phyloP scores from a whole-genome alignment of 1,140 invertebrate genomes.

The Mylabris phalerata region DNA sequence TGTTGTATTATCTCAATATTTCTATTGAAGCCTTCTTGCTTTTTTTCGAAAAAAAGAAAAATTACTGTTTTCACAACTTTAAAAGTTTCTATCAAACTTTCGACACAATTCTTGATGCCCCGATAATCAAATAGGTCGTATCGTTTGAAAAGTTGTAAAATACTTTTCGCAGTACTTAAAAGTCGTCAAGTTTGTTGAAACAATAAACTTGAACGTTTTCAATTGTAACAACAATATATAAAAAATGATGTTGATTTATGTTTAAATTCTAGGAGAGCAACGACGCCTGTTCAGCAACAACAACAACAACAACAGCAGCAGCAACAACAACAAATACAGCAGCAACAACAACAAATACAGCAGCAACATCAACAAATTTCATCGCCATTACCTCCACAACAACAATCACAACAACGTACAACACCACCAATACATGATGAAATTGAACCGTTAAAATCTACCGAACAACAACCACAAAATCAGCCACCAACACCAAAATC shows the following conservation, averaged over 20 bases:
- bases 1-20: too few species aligned
- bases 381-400: slow-evolving; percentile 10
- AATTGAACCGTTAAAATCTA: background rate
- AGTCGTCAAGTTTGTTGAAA: background rate
- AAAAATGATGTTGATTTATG: slow-evolving; percentile 1
- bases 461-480: slow-evolving; percentile 10
- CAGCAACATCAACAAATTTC: background rate
- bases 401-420: slow-evolving; percentile 9
- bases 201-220: slow-evolving; percentile 13
- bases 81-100: too few species aligned
- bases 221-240: background rate
- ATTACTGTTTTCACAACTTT: too few species aligned
- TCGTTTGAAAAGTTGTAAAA: background rate
- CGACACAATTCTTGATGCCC: background rate
- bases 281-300: slow-evolving; percentile 10
- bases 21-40: too few species aligned
- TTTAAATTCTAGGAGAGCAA: slow-evolving; percentile 16
- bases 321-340: background rate
- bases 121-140: slow-evolving; percentile 4
- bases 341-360: background rate
- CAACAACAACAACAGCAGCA: background rate
- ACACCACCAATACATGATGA: slow-evolving; percentile 3
- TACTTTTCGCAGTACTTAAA: background rate
- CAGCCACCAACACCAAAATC: slow-evolving; percentile 1
- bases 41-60: too few species aligned